Percentiles rank a stretch among this genome's conserved stretches.
These are phyloP conservation scores for Drosophila leontia DNA, from an alignment of 1,140 invertebrate species.

Conservation along the genomic window DNA sequence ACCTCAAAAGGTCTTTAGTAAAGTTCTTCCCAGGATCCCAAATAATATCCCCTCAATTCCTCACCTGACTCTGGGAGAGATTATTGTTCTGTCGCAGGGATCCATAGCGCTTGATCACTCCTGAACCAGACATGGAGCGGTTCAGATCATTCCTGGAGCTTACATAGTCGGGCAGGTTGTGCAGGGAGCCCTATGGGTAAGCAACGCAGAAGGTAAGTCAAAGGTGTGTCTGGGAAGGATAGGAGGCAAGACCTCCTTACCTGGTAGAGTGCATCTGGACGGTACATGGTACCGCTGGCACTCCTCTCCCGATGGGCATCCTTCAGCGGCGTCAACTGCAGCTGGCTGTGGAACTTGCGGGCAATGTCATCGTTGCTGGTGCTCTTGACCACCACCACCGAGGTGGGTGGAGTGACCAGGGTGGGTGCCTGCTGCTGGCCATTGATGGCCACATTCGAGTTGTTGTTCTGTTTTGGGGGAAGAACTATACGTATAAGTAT, in stretches of 20 bases:
- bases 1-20: background rate
- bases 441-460: constrained; percentile 61
- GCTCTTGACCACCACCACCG: constrained; percentile 58
- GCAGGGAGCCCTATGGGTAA: constrained; percentile 70
- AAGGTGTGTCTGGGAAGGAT: no score
- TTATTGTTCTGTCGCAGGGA: constrained; percentile 70
- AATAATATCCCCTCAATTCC: background rate
- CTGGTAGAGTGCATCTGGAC: constrained; percentile 95
- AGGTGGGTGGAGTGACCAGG: constrained; percentile 2
- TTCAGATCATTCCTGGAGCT: constrained; percentile 82
- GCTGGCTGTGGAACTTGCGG: constrained; percentile 66
- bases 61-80: constrained; percentile 62
- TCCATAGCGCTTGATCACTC: constrained; percentile 77
- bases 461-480: constrained; percentile 59
- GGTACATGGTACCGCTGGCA: constrained; percentile 91
- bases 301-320: constrained; percentile 70
- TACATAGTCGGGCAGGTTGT: constrained; percentile 85
- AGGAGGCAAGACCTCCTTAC: constrained; percentile 85
- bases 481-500: no score
- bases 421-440: constrained; percentile 35
- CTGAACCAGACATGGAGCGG: constrained; percentile 62
- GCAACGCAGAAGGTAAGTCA: constrained; percentile 16
- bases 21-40: background rate
- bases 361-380: constrained; percentile 76
- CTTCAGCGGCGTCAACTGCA: constrained; percentile 67